Evolutionary conservation across 2,113 vertebrate species (phyloP).

Genomic region (Beaufortia kweichowensis): DNA sequence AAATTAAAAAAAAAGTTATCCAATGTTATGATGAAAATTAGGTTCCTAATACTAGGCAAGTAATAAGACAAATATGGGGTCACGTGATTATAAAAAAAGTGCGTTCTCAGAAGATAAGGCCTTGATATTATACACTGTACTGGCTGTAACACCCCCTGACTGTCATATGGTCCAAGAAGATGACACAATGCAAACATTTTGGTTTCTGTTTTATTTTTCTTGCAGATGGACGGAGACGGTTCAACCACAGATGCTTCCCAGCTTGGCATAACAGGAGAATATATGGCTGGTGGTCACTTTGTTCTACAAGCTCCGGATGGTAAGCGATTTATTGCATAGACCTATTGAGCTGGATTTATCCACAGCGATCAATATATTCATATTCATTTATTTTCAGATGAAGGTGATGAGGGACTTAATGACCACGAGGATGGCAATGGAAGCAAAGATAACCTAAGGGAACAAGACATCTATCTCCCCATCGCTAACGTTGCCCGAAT

Average conservation of each 20-base stretch:
- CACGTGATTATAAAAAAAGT: too few species aligned
- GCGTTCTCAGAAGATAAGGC: too few species aligned
- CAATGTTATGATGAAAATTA: too few species aligned
- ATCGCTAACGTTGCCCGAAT: constrained; percentile 98
- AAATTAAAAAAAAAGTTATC: too few species aligned
- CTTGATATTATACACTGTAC: too few species aligned
- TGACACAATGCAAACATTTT: too few species aligned
- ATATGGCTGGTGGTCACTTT: constrained; percentile 90
- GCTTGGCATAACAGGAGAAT: constrained; percentile 92
- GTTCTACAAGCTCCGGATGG: constrained; percentile 95
- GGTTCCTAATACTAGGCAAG: too few species aligned
- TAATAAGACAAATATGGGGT: too few species aligned
- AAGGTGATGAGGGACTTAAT: constrained; percentile 88
- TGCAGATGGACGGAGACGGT: constrained; percentile 94
- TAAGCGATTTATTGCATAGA: constrained; percentile 63
- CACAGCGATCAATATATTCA: not conserved
- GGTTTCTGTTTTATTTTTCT: not conserved
- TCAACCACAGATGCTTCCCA: constrained; percentile 96
- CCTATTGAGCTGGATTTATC: not conserved
- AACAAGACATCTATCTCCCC: constrained; percentile 98
- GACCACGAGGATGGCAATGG: constrained; percentile 93
- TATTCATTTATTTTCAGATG: constrained; percentile 59
- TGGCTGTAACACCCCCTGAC: too few species aligned
- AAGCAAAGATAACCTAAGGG: constrained; percentile 95
- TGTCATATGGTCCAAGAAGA: too few species aligned